Evolutionary conservation across 2,888 invertebrate genomes (phyloP), one percentile per base, ranked within the genome.

Genomic region (Amorpha juglandis): DNA sequence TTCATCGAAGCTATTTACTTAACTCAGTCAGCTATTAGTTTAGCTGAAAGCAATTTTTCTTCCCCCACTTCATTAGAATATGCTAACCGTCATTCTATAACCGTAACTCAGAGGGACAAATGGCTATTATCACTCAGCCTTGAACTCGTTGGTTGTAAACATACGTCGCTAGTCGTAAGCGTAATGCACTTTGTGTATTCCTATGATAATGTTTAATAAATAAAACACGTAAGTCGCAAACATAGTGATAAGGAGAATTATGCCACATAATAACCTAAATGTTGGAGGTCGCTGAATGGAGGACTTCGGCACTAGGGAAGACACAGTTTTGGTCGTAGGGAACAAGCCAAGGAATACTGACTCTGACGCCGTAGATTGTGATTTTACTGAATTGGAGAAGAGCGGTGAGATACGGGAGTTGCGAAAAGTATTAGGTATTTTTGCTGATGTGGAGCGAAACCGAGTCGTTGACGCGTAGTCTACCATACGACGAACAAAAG

Each of bases 1-100:
- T 58, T 58, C 42, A 58, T 58, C 38, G 58, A 58, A 58, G 58
- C 38, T 58, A 12, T 58, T 58, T 58, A 58, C 58, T 58, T 58
- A 58, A 42, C 12, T 16, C 58, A 42, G 42, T 11, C 58, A 21
- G 42, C 58, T 12, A 58, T 58, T 58, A 58, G 58, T 58, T 58
- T 19, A 19, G 42, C 58, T 58, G 19, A 58, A 58, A 58, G 58
- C 19, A 38, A 58, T 42, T 58, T 58, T 58, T 58, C 58, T 42
- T 42, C 42, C 19, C 38, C 35, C 42, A 42, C 58, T 58, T 50
- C 42, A 58, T 58, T 58, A 58, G 58, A 58, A 58, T 58, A 58
- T 58, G 58, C 58, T 58, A 58, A 58, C 9, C 16, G 16, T 42
- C 19, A 19, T 19, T 35, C 55, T 16, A 42, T 58, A 19, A 27